These are phyloP conservation scores for Sula dactylatra DNA, from an alignment of 2,113 vertebrate species.

Conservation along the genomic window DNA sequence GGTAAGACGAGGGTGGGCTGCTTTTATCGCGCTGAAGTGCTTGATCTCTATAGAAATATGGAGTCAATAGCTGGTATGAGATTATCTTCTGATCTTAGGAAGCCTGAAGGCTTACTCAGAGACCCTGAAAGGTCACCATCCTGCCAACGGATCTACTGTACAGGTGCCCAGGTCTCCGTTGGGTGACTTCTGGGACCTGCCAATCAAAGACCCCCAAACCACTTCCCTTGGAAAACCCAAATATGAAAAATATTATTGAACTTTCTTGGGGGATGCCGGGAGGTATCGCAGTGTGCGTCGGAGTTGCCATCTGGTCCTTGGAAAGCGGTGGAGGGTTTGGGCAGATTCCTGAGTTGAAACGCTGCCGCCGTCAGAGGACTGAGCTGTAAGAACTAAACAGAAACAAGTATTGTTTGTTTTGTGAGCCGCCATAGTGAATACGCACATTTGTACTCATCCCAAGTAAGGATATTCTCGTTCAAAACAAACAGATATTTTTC, in stretches of 20 bases:
- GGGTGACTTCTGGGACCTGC: background rate
- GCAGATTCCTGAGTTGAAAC: background rate
- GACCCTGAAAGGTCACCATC: background rate
- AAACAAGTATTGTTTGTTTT: background rate
- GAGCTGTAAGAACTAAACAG: background rate
- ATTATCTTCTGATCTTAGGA: background rate
- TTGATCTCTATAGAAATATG: background rate
- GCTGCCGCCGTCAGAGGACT: background rate
- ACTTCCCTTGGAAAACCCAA: background rate
- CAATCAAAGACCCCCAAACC: too few species aligned
- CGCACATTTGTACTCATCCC: background rate
- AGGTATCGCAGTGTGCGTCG: rapidly evolving
- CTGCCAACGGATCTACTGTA: background rate
- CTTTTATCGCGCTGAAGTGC: background rate
- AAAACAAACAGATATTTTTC: background rate
- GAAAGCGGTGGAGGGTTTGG: background rate
- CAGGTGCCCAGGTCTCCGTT: background rate
- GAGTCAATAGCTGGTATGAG: background rate
- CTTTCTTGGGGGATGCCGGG: background rate
- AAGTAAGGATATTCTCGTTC: background rate
- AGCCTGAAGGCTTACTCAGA: background rate
- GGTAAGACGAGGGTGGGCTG: background rate
- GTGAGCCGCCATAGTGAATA: background rate
- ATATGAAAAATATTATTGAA: background rate
- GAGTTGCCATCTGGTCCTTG: background rate